Base-by-base conservation (phyloP, 92 coral and sea anemone species). In the Siderastrea radians region DNA sequence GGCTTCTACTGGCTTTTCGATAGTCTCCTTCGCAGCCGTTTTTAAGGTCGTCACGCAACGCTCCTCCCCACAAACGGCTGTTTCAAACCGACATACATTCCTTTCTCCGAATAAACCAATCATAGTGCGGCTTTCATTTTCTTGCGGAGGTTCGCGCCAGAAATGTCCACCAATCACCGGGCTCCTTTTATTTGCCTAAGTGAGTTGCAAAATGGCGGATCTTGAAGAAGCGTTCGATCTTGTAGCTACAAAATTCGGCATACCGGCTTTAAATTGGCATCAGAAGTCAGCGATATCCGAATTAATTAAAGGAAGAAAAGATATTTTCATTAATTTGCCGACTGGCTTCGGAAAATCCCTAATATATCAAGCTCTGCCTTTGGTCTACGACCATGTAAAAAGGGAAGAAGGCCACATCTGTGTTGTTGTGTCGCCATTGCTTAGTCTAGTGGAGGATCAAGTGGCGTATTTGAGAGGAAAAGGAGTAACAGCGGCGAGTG, bases 271-370 rank as follows among this genome's bases (percentile, higher is more conserved):
- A 19, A 86, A 86, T 68, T 45, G 7, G 55, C 88, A 89, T 54
- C 88, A 89, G 65, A 75, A 89, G 47, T 16, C 47, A 16, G 80
- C 85, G 7, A 83, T 82, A 3, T 63, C 46, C 46, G 76, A 76
- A 16, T 9, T 83, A 12, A 58, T 83, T 68, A 57, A 62, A 67
- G 50, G 73, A 52, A 83, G 61, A 47, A 75, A 76, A 65, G 88
- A 89, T 68, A 45, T 77, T 66, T 75, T 83, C 48, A 70, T 89
- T 61, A 88, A 81, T 74, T 82, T 88, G 71, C 91, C 83, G 46
- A 82, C 92, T 51, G 92, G 88, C 50, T 89, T 19, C 57, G 88
- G 92, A 17, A 78, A 89, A 72, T 89, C 92, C 49, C 64, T 75
- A 7, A 89, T 89, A 50, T 89, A 43, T 71, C 88, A 83, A 79